Base-by-base conservation (phyloP, 2,797 vertebrate genomes). In the Discoglossus pictus region DNA sequence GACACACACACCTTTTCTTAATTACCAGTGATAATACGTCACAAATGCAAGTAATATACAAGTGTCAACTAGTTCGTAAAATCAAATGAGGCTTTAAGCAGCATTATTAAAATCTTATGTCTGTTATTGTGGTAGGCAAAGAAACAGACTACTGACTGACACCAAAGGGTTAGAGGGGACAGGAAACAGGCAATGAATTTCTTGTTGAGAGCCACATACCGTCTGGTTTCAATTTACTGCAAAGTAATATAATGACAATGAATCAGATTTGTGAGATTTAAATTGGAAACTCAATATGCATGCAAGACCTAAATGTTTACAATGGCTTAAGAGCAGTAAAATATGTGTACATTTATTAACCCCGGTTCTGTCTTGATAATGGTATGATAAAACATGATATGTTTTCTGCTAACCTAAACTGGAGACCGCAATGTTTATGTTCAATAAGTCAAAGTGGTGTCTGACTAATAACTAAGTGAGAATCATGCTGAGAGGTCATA, bases 1-100 rank as follows among this genome's bases (percentile, higher is more conserved):
- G 72, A 23, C 65, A 5, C 64, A 74, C 66, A 64, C 36, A 0
- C 42, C 59, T 63, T 54, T 67, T 71, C 27, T 74, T 83, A 75
- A 75, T 84, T 79, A 76, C 64, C 70, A 74, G 68, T 63, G 60
- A 78, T 78, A 72, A 80, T 72, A 76, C 61, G 78, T 74, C 59
- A 4, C 58, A 62, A 68, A 55, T 69, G 61, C 43, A 20, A 52
- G 56, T 56, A 48, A 74, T 71, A 77, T 54, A 53, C 75, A 76
- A 73, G 54, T 68, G 40, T 51, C 78, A 55, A 73, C 69, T 68
- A 66, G 43, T 54, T 17, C 6, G 1, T 75, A 79, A 83, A 83
- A 79, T 74, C 69, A 73, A 77, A 80, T 80, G 62, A 61, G 42
- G 58, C 67, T 74, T 43, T 15, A 77, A 68, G 64, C 78, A 82